These are phyloP conservation scores for Colletes gigas DNA, from an alignment of 1,140 invertebrate species.

Conservation along the genomic window DNA sequence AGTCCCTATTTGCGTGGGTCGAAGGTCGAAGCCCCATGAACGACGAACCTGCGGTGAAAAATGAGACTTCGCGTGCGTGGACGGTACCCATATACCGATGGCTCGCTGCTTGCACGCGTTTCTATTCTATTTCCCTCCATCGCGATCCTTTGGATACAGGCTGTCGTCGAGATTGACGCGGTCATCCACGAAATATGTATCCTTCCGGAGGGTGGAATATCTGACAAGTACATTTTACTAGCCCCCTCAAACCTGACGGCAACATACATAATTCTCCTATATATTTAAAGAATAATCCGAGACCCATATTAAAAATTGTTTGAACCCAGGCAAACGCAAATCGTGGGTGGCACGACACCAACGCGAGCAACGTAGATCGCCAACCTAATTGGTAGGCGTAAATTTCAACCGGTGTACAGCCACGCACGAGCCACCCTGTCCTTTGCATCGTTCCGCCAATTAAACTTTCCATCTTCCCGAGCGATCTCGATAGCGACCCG, in stretches of 20 bases:
- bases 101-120: conserved; percentile 24
- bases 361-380: no score
- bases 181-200: conserved; percentile 1
- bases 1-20: conserved; percentile 67
- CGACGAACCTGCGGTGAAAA: conserved; percentile 66
- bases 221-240: no score
- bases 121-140: neutral
- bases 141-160: neutral
- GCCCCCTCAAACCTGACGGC: no score
- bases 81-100: conserved; percentile 45
- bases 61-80: conserved; percentile 57
- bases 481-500: neutral
- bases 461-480: conserved; percentile 27
- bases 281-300: no score
- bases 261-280: no score
- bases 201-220: no score
- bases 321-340: no score
- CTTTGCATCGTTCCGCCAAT: conserved; percentile 15
- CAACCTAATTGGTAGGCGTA: no score
- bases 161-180: neutral
- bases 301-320: no score
- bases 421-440: no score
- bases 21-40: conserved; percentile 60
- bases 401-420: no score
- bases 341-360: no score